Evolutionary conservation across 2,797 vertebrate genomes (phyloP), one percentile per base, ranked within the genome.

Genomic region (Megaceryle alcyon): DNA sequence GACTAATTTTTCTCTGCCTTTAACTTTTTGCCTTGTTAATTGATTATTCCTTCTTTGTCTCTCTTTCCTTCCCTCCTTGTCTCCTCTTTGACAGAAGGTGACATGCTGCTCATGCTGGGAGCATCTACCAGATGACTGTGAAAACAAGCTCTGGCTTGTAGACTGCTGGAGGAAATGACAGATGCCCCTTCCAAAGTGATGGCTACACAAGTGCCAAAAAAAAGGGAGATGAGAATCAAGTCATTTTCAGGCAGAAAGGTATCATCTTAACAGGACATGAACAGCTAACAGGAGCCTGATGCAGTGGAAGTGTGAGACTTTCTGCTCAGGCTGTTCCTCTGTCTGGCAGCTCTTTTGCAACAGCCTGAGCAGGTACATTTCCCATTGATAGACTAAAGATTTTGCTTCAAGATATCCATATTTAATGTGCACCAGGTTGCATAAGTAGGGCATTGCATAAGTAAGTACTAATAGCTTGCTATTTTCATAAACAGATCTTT

Each of bases 71-170:
- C 22, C 7, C 57, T 90, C 23, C 37, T 86, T 92, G 82, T 9
- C 29, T 84, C 10, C 28, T 66, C 53, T 83, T 78, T 91, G 84
- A 91, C 94, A 93, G 86, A 92, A 95, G 86, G 91, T 85, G 91
- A 81, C 82, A 57, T 15, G 12, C 19, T 51, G 51, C 21, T 85
- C 94, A 33, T 46, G 82, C 91, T 95, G 94, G 64, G 57, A 89
- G 19, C 72, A 75, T 29, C 79, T 81, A 94, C 72, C 61, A 83
- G 69, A 81, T 54, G 88, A 93, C 79, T 89, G 78, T 0, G 23
- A 92, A 91, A 95, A 93, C 78, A 86, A 96, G 92, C 33, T 91
- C 61, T 86, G 90, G 86, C 88, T 87, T 75, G 72, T 46, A 88
- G 69, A 72, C 79, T 83, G 76, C 71, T 89, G 84, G 41, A 89